Evolutionary conservation across 1,140 invertebrate genomes (phyloP).

Genomic region (Ectropis grisescens): DNA sequence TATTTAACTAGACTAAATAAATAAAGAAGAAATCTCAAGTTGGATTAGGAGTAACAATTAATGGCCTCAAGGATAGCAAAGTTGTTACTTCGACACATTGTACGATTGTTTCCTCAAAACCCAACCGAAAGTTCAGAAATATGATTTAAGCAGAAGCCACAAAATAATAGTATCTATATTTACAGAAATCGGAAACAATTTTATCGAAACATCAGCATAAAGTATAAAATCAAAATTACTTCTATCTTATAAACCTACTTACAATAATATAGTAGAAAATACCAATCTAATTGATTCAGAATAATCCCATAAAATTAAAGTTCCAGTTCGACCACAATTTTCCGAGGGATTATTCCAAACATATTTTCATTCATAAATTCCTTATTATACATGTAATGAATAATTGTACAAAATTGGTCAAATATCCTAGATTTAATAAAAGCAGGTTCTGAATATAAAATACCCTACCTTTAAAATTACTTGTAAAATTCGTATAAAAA

Average conservation of each 20-base stretch:
- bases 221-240: too few species aligned
- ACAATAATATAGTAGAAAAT: slow-evolving; percentile 20
- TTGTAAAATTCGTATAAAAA: too few species aligned
- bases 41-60: slow-evolving; percentile 56
- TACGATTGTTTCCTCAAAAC: slow-evolving; percentile 46
- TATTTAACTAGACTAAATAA: slow-evolving; percentile 52
- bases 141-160: slow-evolving; percentile 27
- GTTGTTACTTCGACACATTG: neutral
- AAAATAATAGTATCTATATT: slow-evolving; percentile 35
- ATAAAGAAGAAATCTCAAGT: slow-evolving; percentile 65
- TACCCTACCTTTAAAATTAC: too few species aligned
- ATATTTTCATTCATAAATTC: slow-evolving; percentile 13
- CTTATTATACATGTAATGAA: slow-evolving; percentile 14
- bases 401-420: slow-evolving; percentile 29
- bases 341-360: slow-evolving; percentile 58
- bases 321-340: slow-evolving; percentile 18
- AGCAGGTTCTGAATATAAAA: slow-evolving; percentile 34
- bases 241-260: too few species aligned
- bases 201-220: too few species aligned
- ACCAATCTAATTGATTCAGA: slow-evolving; percentile 32
- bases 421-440: slow-evolving; percentile 35
- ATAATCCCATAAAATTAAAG: slow-evolving; percentile 50
- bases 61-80: neutral
- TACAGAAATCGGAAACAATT: too few species aligned
- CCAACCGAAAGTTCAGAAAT: slow-evolving; percentile 64